phyloP scores from a whole-genome alignment of 2,888 invertebrate species.

The Apodemia duryi region DNA sequence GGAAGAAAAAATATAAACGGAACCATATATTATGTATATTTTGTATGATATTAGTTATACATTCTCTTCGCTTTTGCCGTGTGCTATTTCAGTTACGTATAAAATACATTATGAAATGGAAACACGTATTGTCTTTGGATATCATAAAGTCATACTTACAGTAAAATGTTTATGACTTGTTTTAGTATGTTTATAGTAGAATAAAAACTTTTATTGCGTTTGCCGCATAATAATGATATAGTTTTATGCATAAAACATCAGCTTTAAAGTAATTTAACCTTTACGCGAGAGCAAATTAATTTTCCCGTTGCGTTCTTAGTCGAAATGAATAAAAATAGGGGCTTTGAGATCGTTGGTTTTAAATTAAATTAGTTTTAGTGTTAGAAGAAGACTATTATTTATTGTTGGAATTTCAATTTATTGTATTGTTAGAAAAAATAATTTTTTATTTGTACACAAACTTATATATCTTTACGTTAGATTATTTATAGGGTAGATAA shows the following conservation, averaged over 20 bases:
- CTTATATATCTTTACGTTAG: no score
- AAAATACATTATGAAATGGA: slow-evolving; percentile 14
- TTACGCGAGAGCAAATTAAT: slow-evolving; percentile 1
- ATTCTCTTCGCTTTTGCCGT: neutral
- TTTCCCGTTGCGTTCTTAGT: neutral
- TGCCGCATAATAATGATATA: slow-evolving; percentile 13
- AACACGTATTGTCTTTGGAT: slow-evolving; percentile 16
- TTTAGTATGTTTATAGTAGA: slow-evolving; percentile 17
- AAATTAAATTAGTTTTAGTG: no score
- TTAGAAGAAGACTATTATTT: no score
- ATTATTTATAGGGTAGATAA: no score
- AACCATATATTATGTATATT: neutral
- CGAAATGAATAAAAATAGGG: neutral
- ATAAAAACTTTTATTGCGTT: slow-evolving; percentile 17
- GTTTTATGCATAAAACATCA: slow-evolving; percentile 6
- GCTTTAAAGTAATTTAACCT: slow-evolving; percentile 9
- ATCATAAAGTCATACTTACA: slow-evolving; percentile 13
- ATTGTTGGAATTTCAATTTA: no score
- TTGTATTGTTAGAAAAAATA: no score
- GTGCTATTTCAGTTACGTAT: neutral
- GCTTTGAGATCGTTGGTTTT: neutral
- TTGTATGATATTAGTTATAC: neutral
- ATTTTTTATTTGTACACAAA: no score
- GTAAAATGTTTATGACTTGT: slow-evolving; percentile 15
- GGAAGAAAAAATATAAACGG: neutral